These are phyloP conservation scores for Adelphocoris suturalis DNA, from an alignment of 2,888 invertebrate species.

Conservation along the genomic window DNA sequence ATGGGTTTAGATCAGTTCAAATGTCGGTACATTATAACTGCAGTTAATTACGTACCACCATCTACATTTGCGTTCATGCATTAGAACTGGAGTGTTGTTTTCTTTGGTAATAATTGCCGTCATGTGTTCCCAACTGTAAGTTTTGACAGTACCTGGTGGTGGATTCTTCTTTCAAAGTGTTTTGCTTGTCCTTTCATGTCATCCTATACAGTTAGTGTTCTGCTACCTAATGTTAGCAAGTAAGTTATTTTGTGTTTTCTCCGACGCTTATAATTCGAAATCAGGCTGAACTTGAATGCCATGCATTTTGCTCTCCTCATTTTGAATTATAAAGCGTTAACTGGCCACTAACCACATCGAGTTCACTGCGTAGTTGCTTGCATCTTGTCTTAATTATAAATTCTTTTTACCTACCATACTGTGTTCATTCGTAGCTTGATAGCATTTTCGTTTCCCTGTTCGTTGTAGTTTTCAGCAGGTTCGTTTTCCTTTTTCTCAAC, in stretches of 20 bases:
- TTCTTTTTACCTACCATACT: background rate
- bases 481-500: too few species aligned
- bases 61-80: too few species aligned
- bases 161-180: too few species aligned
- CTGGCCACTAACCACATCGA: conserved; percentile 61
- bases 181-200: background rate
- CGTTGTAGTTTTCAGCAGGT: too few species aligned
- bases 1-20: too few species aligned
- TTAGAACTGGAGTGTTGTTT: too few species aligned
- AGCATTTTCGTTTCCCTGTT: background rate
- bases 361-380: conserved; percentile 53
- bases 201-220: background rate
- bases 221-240: background rate
- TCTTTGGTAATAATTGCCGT: too few species aligned
- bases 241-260: conserved; percentile 56
- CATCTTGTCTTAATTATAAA: background rate
- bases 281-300: background rate
- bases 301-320: background rate
- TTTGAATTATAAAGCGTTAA: conserved; percentile 20
- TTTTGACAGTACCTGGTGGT: too few species aligned
- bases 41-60: too few species aligned
- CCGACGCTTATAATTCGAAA: conserved; percentile 12
- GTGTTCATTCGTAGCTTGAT: background rate
- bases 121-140: too few species aligned
- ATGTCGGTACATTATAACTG: too few species aligned